Base-by-base conservation (phyloP, 2,797 vertebrate genomes). In the Urosaurus nigricauda region DNA sequence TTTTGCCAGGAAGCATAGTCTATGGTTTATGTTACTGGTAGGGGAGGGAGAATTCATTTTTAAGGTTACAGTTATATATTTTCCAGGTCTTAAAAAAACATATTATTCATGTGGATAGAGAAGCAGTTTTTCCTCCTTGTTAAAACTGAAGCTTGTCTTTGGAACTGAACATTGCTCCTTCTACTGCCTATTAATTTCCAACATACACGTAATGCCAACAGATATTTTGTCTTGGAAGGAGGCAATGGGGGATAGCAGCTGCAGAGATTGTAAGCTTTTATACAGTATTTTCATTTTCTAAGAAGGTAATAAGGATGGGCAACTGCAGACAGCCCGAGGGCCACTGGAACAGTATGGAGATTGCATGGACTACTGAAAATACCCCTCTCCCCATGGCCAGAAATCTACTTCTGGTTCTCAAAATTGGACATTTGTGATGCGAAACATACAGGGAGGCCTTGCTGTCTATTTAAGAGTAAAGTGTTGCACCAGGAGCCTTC, bases 51-150 rank as follows among this genome's bases (percentile, higher is more conserved):
- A 47, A 37, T 58, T 70, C 47, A 79, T 89, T 73, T 84, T 84
- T 79, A 73, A 89, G 56, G 75, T 37, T 79, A 60, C 51, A 89
- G 75, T 84, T 84, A 73, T 51, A 19, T 32, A 79, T 88, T 88
- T 80, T 80, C 77, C 51, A 80, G 83, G 37, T 77, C 68, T 73
- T 80, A 40, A 85, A 68, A 77, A 80, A 71, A 3, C 51, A 58
- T n/a, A n/a, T 70, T 29, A 74, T 4, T 83, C 56, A 63, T 65
- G 24, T 75, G 40, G 71, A 19, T 35, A 65, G 80, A 88, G 51
- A 70, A 84, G 11, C 58, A 60, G 26, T 32, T 5, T 37, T 56
- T 51, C 56, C 75, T 58, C 53, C 37, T 58, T 85, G 37, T 65
- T 60, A 85, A 85, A 79, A 79, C 63, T 58, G 35, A 70, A 47